These are phyloP conservation scores for Dicrostonyx torquatus DNA, from an alignment of 2,797 vertebrate genomes.

Conservation along the genomic window DNA sequence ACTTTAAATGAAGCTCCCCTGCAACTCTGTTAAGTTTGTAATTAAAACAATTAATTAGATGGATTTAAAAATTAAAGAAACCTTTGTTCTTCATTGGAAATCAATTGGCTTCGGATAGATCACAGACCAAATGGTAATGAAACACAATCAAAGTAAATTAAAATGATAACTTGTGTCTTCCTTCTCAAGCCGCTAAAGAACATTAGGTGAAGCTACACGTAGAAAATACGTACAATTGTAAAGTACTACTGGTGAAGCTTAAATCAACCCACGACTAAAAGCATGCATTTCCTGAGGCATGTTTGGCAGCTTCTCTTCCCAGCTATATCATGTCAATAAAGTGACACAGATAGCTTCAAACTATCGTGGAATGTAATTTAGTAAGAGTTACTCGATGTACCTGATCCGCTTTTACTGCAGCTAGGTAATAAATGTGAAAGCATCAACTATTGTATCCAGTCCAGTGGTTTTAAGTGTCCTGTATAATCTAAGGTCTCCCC, in stretches of 20 bases:
- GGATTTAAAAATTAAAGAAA: slow-evolving; percentile 71
- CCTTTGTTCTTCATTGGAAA: slow-evolving; percentile 68
- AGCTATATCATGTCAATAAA: slow-evolving; percentile 67
- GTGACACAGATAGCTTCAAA: slow-evolving; percentile 65
- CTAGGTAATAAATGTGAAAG: slow-evolving; percentile 59
- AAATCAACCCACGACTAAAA: slow-evolving; percentile 58
- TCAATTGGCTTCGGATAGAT: slow-evolving; percentile 61
- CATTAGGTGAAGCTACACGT: slow-evolving; percentile 20
- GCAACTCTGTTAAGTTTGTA: slow-evolving; percentile 55
- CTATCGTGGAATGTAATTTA: slow-evolving; percentile 65
- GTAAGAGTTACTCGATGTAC: slow-evolving; percentile 73
- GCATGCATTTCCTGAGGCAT: slow-evolving; percentile 61
- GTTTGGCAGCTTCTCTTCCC: slow-evolving; percentile 40
- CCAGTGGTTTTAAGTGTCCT: slow-evolving; percentile 39
- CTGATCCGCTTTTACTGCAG: slow-evolving; percentile 64
- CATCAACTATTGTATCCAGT: slow-evolving; percentile 53
- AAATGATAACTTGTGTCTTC: slow-evolving; percentile 48
- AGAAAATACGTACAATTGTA: slow-evolving; percentile 11
- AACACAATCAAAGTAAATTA: slow-evolving; percentile 63
- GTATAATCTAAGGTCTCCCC: slow-evolving; percentile 36
- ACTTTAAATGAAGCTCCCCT: slow-evolving; percentile 40
- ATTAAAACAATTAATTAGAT: slow-evolving; percentile 75
- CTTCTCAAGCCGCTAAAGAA: slow-evolving; percentile 54
- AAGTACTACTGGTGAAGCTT: slow-evolving; percentile 10
- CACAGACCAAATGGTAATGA: slow-evolving; percentile 67